A percentile compares a stretch with the other conserved stretches of the same genome.
Evolutionary conservation across 2,113 vertebrate species (phyloP).

Genomic region (Caloenas nicobarica): DNA sequence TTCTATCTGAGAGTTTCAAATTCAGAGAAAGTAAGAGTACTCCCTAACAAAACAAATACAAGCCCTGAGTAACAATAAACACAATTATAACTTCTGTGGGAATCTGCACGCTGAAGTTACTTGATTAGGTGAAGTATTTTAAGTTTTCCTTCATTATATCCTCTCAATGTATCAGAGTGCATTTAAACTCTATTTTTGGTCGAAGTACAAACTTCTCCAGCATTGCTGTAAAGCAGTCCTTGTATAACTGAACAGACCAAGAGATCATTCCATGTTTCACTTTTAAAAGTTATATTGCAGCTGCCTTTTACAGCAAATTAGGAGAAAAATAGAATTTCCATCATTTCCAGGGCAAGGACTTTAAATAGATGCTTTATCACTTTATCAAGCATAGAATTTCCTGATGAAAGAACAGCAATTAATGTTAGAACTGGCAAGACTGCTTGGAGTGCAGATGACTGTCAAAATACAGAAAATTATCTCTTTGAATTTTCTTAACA

Average conservation of each 20-base stretch:
- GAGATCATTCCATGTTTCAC: neutral
- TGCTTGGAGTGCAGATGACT: conserved; percentile 39
- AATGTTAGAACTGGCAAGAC: conserved; percentile 42
- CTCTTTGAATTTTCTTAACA: conserved; percentile 46
- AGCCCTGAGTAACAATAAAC: neutral
- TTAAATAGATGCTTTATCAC: conserved; percentile 58
- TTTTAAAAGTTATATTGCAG: neutral
- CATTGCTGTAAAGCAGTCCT: neutral
- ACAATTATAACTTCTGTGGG: neutral
- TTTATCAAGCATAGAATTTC: conserved; percentile 50
- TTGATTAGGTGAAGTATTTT: neutral
- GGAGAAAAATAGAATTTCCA: conserved; percentile 23
- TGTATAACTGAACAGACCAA: neutral
- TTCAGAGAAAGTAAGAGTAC: neutral
- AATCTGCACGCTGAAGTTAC: neutral
- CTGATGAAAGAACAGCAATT: conserved; percentile 60
- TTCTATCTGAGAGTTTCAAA: neutral
- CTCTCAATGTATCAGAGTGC: neutral
- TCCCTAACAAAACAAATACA: neutral
- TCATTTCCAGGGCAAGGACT: conserved; percentile 37
- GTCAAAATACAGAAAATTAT: conserved; percentile 50
- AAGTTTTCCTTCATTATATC: neutral
- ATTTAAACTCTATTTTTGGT: neutral
- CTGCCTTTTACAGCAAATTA: conserved; percentile 47
- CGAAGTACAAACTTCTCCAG: neutral